Percentiles rank a stretch among this genome's conserved stretches.
Conservation (phyloP, 1,140 invertebrate genomes). For the Zaprionus africanus region DNA sequence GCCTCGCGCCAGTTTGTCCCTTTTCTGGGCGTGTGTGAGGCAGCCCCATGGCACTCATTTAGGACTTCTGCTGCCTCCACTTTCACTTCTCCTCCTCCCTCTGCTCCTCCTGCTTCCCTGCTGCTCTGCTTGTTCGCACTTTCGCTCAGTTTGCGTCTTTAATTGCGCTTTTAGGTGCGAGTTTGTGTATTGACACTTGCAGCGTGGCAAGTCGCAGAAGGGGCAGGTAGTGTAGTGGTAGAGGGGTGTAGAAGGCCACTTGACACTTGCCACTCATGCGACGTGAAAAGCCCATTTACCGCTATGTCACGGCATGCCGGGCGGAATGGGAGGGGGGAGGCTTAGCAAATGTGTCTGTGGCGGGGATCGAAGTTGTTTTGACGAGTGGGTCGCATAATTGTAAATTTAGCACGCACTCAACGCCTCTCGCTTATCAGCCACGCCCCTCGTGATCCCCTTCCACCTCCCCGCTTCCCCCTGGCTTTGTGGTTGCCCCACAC, state of each 20-base stretch:
- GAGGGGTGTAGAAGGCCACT: too few species aligned
- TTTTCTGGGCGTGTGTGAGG: neutral
- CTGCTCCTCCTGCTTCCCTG: neutral
- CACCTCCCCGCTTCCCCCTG: neutral
- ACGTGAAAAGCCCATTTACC: slow-evolving; percentile 40
- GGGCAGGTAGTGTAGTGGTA: neutral
- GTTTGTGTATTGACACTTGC: slow-evolving; percentile 45
- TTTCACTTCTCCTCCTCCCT: neutral
- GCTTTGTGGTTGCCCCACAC: slow-evolving; percentile 25
- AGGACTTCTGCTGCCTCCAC: neutral
- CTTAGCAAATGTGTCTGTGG: slow-evolving; percentile 29
- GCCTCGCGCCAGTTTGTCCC: neutral
- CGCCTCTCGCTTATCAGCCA: slow-evolving; percentile 4
- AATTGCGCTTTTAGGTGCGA: slow-evolving; percentile 44
- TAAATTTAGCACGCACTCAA: slow-evolving; percentile 40
- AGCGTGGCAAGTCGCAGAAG: neutral
- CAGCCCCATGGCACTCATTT: neutral
- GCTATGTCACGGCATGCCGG: slow-evolving; percentile 3
- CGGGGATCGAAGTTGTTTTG: slow-evolving; percentile 25
- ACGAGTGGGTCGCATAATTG: slow-evolving; percentile 46
- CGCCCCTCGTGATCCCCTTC: neutral
- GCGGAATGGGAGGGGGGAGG: neutral
- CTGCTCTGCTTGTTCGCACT: neutral
- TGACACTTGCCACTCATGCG: neutral
- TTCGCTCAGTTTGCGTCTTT: slow-evolving; percentile 42